Evolutionary conservation across 2,113 vertebrate species (phyloP).

Genomic region (Poeciliopsis turrubarensis): DNA sequence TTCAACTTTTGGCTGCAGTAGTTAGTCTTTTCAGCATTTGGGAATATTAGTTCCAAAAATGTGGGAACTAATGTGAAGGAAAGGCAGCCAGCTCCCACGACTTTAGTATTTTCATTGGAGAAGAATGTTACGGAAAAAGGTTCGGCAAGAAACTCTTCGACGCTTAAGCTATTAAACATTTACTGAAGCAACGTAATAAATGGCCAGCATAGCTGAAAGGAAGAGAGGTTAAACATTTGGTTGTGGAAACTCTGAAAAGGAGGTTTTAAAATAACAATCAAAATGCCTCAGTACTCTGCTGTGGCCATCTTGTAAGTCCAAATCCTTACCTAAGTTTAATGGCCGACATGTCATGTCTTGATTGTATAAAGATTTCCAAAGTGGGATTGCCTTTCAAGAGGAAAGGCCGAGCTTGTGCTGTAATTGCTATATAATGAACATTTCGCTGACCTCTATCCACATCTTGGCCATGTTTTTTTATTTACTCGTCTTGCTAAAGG

Average conservation of each 20-base stretch:
- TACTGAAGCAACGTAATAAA: background rate
- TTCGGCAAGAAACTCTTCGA: background rate
- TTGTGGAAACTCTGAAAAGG: background rate
- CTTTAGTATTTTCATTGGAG: background rate
- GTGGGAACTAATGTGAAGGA: background rate
- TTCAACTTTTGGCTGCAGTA: too few species aligned
- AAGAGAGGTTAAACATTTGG: constrained; percentile 28
- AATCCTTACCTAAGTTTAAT: constrained; percentile 49
- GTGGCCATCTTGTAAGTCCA: background rate
- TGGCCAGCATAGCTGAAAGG: background rate
- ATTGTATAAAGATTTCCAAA: constrained; percentile 67
- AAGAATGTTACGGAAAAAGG: background rate
- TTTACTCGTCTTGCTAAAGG: constrained; percentile 83
- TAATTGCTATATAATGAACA: constrained; percentile 89
- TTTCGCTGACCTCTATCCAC: constrained; percentile 81
- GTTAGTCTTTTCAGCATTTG: too few species aligned
- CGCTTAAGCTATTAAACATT: background rate
- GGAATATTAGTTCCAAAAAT: too few species aligned
- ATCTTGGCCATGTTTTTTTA: constrained; percentile 84
- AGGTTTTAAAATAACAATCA: too few species aligned
- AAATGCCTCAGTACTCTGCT: background rate
- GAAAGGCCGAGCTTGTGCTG: constrained; percentile 62
- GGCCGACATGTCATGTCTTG: constrained; percentile 65
- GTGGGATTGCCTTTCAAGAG: constrained; percentile 75
- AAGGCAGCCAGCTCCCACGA: background rate